Conservation (phyloP, 2,888 invertebrate genomes). For the Hanleya hanleyi region DNA sequence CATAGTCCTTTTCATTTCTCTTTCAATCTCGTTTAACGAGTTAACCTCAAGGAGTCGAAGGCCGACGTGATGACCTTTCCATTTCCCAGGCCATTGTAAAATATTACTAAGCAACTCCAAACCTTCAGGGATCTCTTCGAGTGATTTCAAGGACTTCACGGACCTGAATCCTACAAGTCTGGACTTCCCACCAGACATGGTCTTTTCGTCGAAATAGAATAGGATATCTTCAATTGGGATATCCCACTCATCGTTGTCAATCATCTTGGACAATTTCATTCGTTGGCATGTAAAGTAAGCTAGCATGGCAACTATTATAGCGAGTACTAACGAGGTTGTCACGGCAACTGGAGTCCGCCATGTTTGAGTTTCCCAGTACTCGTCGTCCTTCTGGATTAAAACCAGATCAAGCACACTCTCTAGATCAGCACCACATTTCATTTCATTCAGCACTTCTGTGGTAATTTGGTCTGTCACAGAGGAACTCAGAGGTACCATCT, state of each 20-base stretch:
- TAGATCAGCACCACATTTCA: constrained; percentile 50
- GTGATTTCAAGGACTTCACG: constrained; percentile 36
- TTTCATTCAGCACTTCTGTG: constrained; percentile 42
- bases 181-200: constrained; percentile 32
- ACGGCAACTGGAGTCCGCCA: constrained; percentile 50
- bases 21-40: constrained; percentile 28
- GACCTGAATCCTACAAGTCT: constrained; percentile 33
- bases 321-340: constrained; percentile 37
- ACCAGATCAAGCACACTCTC: constrained; percentile 47
- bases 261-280: constrained; percentile 44
- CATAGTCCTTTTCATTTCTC: constrained; percentile 43
- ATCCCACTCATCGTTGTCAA: constrained; percentile 56
- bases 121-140: constrained; percentile 41
- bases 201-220: constrained; percentile 48
- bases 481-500: constrained; percentile 53
- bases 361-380: constrained; percentile 35
- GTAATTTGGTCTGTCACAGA: constrained; percentile 35
- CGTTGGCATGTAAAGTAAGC: constrained; percentile 47
- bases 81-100: constrained; percentile 62
- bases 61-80: constrained; percentile 47
- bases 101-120: constrained; percentile 36
- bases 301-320: constrained; percentile 37
- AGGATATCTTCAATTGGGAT: constrained; percentile 58
- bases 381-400: constrained; percentile 38
- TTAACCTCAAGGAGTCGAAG: constrained; percentile 44